phyloP scores from a whole-genome alignment of 2,888 invertebrate species.

The Germaria angustata region DNA sequence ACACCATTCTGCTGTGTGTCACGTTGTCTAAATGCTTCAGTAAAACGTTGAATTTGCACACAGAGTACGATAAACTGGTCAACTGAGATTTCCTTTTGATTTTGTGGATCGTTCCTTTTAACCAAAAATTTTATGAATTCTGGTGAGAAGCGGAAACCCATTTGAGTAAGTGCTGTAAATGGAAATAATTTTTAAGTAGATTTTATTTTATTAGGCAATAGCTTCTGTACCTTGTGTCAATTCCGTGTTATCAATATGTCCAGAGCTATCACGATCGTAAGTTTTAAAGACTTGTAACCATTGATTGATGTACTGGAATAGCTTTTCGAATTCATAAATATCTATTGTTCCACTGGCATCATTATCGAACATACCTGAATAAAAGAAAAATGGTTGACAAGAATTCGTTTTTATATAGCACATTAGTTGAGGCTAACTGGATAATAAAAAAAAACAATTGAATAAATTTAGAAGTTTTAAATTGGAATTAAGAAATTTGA shows the following conservation, averaged over 20 bases:
- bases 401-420: too few relatives aligned
- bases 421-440: too few relatives aligned
- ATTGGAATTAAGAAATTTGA: too few relatives aligned
- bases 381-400: not conserved
- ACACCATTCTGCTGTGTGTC: constrained; percentile 90
- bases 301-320: constrained; percentile 93
- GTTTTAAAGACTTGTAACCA: constrained; percentile 92
- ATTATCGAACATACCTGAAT: constrained; percentile 91
- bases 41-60: constrained; percentile 92
- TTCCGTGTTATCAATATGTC: constrained; percentile 90
- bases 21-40: constrained; percentile 90
- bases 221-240: constrained; percentile 84
- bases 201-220: not conserved
- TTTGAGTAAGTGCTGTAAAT: constrained; percentile 87
- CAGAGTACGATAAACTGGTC: constrained; percentile 94
- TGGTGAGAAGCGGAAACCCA: constrained; percentile 92
- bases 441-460: too few relatives aligned
- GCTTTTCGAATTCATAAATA: constrained; percentile 89
- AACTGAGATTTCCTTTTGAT: constrained; percentile 85
- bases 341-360: constrained; percentile 92
- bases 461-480: too few relatives aligned
- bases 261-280: constrained; percentile 92
- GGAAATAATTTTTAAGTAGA: not conserved
- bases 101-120: constrained; percentile 85
- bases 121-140: constrained; percentile 88